These are phyloP conservation scores for Macrosoma leucophasiata DNA, from an alignment of 2,888 invertebrate genomes.

Conservation along the genomic window DNA sequence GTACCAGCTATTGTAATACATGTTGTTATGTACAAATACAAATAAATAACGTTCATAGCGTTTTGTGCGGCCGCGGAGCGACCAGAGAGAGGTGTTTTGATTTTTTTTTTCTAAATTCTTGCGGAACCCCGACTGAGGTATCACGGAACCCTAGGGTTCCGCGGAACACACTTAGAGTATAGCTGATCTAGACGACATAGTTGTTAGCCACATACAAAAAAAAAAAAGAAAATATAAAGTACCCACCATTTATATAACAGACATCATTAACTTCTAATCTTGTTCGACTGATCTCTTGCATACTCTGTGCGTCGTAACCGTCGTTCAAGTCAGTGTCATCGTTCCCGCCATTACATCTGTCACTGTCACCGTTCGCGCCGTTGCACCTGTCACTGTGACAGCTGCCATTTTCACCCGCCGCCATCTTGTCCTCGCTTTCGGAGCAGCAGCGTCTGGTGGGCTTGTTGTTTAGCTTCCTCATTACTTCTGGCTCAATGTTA, in stretches of 20 bases:
- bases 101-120: too few species aligned
- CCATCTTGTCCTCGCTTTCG: constrained; percentile 32
- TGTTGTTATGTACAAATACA: too few species aligned
- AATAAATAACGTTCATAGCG: too few species aligned
- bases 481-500: constrained; percentile 52
- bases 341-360: constrained; percentile 13
- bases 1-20: too few species aligned
- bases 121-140: too few species aligned
- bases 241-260: constrained; percentile 95
- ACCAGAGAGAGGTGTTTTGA: too few species aligned
- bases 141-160: too few species aligned
- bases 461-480: constrained; percentile 47
- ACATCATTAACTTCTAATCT: constrained; percentile 85
- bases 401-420: constrained; percentile 25
- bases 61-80: too few species aligned
- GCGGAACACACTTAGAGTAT: too few species aligned
- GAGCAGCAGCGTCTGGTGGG: constrained; percentile 38
- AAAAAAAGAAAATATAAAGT: neutral
- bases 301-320: constrained; percentile 58
- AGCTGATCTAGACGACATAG: too few species aligned
- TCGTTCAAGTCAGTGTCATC: constrained; percentile 28
- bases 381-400: constrained; percentile 29
- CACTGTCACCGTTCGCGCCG: constrained; percentile 23
- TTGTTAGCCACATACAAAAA: neutral
- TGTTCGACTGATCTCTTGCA: constrained; percentile 80